Conservation (phyloP, 2,113 vertebrate genomes). For the Dipodomys stephensi region DNA sequence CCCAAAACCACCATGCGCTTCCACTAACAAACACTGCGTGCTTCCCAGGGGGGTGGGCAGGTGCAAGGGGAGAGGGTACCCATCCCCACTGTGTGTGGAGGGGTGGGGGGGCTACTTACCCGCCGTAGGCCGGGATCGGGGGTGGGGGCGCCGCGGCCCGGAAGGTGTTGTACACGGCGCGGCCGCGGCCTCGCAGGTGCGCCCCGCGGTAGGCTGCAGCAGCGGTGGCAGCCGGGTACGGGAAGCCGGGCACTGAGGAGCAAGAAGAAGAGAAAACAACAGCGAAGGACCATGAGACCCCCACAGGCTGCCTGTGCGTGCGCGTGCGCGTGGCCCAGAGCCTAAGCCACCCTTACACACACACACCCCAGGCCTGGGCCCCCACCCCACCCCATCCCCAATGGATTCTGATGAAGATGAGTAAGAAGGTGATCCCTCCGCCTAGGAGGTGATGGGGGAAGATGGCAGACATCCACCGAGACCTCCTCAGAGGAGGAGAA, state of each 20-base stretch:
- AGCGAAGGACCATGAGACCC: neutral
- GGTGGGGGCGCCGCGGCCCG: constrained; percentile 95
- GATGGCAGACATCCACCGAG: neutral
- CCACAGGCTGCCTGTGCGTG: too few species aligned
- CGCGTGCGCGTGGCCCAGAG: too few species aligned
- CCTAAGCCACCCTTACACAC: too few species aligned
- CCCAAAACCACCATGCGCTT: constrained; percentile 77
- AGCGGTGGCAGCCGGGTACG: constrained; percentile 95
- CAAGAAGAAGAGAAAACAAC: neutral
- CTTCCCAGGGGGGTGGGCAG: neutral
- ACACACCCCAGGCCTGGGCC: neutral
- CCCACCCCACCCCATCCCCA: neutral
- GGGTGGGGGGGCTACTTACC: constrained; percentile 87
- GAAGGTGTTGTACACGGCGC: constrained; percentile 97
- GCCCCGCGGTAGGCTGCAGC: constrained; percentile 96
- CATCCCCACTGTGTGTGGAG: too few species aligned
- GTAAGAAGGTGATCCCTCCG: neutral
- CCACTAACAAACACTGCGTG: constrained; percentile 45
- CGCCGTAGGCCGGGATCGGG: constrained; percentile 96
- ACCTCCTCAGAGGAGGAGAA: neutral
- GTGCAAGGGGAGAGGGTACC: neutral
- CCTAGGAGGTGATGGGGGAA: neutral
- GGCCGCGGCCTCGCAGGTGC: constrained; percentile 95
- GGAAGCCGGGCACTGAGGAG: constrained; percentile 94
- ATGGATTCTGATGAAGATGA: neutral